Evolutionary conservation across 2,797 vertebrate species (phyloP).

Genomic region (Caiman crocodilus): DNA sequence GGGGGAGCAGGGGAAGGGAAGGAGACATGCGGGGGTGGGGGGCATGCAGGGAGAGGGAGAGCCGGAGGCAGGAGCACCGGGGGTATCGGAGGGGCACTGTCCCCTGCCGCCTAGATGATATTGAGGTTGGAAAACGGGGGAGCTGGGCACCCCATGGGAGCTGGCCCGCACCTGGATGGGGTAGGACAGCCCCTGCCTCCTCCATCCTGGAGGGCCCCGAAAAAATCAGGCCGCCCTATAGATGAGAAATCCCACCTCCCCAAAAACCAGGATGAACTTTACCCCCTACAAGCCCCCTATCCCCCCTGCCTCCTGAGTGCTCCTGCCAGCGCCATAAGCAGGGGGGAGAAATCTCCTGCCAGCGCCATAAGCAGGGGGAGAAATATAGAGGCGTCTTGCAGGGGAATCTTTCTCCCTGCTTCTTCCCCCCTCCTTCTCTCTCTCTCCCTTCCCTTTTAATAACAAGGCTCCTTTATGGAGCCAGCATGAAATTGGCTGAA

Average conservation of each 20-base stretch:
- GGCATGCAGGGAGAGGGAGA: too few relatives aligned
- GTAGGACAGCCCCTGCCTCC: neutral
- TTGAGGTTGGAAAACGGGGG: too few relatives aligned
- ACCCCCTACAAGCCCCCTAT: neutral
- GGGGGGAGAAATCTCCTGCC: neutral
- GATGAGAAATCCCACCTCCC: neutral
- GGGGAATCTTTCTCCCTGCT: neutral
- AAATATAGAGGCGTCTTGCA: conserved; percentile 36
- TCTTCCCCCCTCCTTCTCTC: too few relatives aligned
- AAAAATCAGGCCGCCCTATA: too few relatives aligned
- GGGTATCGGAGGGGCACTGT: too few relatives aligned
- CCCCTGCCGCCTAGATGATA: too few relatives aligned
- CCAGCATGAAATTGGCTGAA: conserved; percentile 81
- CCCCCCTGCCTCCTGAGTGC: too few relatives aligned
- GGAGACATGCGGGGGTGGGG: too few relatives aligned
- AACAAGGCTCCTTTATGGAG: conserved; percentile 58
- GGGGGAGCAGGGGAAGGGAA: neutral
- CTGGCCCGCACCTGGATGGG: neutral
- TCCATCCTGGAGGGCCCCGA: too few relatives aligned
- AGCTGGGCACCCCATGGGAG: too few relatives aligned
- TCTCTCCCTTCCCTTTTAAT: conserved; percentile 17
- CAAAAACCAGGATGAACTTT: neutral
- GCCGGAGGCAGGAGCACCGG: too few relatives aligned
- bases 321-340: neutral
- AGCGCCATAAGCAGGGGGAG: conserved; percentile 3